phyloP scores from a whole-genome alignment of 2,888 invertebrate genomes.

The Drosophila subsilvestris region DNA sequence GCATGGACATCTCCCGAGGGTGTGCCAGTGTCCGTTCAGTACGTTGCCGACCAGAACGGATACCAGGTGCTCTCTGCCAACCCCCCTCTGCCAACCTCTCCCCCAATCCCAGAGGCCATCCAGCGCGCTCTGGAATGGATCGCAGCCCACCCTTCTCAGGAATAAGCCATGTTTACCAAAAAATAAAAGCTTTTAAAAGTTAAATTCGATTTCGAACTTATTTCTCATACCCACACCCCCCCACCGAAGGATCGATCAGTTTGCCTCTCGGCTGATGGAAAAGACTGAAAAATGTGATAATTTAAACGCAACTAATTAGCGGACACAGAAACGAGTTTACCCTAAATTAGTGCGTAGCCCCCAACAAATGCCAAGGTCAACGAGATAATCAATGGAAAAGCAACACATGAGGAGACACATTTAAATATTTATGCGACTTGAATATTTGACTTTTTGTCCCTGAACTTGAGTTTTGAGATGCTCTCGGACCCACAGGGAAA shows the following conservation, averaged over 20 bases:
- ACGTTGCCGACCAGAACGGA: constrained; percentile 74
- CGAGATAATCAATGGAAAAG: constrained; percentile 5
- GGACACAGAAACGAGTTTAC: constrained; percentile 34
- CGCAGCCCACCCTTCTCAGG: constrained; percentile 45
- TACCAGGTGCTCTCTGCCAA: constrained; percentile 59
- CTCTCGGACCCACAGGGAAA: neutral
- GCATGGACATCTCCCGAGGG: constrained; percentile 77
- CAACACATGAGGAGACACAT: constrained; percentile 1
- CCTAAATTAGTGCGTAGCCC: constrained; percentile 22
- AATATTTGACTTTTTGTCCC: constrained; percentile 22
- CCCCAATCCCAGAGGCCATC: constrained; percentile 74
- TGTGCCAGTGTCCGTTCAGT: constrained; percentile 38
- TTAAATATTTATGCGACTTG: neutral
- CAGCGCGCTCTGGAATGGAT: constrained; percentile 57
- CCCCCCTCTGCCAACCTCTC: constrained; percentile 76
- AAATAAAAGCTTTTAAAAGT: constrained; percentile 47
- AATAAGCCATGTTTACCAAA: constrained; percentile 44
- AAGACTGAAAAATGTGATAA: neutral
- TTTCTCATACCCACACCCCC: neutral
- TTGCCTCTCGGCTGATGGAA: neutral
- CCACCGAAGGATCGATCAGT: neutral
- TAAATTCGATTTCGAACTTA: neutral
- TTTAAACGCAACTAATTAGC: neutral
- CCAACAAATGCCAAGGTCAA: constrained; percentile 47
- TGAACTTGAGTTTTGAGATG: constrained; percentile 20